phyloP scores from a whole-genome alignment of 2,888 invertebrate genomes.

The Melipona bicolor region DNA sequence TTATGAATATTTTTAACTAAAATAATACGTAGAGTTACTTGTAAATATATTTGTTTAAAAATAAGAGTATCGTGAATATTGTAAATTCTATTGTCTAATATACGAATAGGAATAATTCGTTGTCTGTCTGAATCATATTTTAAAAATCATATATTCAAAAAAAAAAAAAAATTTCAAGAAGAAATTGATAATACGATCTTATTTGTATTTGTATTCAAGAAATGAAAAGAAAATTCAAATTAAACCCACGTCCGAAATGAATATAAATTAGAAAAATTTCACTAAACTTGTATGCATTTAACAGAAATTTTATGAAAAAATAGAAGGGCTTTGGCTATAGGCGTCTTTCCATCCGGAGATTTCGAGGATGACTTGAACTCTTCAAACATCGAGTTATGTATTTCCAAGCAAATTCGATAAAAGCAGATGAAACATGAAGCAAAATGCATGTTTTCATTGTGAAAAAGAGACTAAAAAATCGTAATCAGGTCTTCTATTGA shows the following conservation, averaged over 20 bases:
- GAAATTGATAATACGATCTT: slow-evolving; percentile 38
- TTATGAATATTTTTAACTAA: slow-evolving; percentile 8
- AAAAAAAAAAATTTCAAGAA: slow-evolving; percentile 11
- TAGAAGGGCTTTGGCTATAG: slow-evolving; percentile 14
- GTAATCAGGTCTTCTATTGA: slow-evolving; percentile 36
- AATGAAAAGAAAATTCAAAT: not conserved
- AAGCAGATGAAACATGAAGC: not conserved
- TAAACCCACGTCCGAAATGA: not conserved
- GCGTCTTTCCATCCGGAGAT: slow-evolving; percentile 47
- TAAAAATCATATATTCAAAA: not conserved
- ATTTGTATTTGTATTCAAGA: slow-evolving; percentile 20
- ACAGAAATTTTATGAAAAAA: slow-evolving; percentile 7
- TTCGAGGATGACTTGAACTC: slow-evolving; percentile 43
- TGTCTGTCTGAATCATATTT: not conserved
- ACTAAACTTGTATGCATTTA: not conserved
- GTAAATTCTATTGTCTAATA: slow-evolving; percentile 7
- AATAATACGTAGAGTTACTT: not conserved
- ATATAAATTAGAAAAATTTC: not conserved
- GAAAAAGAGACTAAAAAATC: slow-evolving; percentile 1
- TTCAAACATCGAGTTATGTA: slow-evolving; percentile 5
- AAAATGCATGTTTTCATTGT: not conserved
- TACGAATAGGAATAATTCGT: not conserved
- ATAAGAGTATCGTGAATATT: slow-evolving; percentile 26
- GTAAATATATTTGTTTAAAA: slow-evolving; percentile 12
- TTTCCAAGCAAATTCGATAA: slow-evolving; percentile 10